Conservation (phyloP, 2,888 invertebrate genomes). For the Perizoma affinitatum region DNA sequence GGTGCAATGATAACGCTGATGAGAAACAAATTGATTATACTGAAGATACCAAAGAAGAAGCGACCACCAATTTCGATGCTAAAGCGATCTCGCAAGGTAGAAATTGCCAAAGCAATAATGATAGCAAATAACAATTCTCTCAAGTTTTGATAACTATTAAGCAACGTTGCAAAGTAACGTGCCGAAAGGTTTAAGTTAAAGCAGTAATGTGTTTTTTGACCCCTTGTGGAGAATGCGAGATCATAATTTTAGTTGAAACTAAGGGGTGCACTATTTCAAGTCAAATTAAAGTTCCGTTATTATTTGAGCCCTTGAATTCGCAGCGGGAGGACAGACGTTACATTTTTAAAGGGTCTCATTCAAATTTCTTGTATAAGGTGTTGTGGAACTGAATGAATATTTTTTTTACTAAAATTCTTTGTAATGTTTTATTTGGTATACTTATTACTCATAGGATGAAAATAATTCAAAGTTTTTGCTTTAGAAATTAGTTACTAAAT, state of each 20-base stretch:
- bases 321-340: conserved; percentile 55
- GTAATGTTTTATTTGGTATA: not conserved
- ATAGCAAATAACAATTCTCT: conserved; percentile 49
- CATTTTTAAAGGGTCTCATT: conserved; percentile 44
- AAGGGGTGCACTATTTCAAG: conserved; percentile 71
- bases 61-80: conserved; percentile 57
- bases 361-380: conserved; percentile 20
- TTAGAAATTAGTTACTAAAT: no score
- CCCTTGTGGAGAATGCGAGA: conserved; percentile 56
- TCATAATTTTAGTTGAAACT: conserved; percentile 75
- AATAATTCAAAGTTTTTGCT: no score
- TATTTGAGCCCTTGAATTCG: conserved; percentile 60
- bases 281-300: conserved; percentile 74
- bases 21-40: conserved; percentile 52
- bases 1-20: conserved; percentile 30
- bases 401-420: not conserved
- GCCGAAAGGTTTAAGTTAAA: conserved; percentile 72
- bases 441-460: no score
- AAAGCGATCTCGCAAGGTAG: conserved; percentile 56
- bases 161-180: conserved; percentile 67
- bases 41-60: conserved; percentile 52
- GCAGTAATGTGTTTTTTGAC: conserved; percentile 78
- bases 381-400: no score
- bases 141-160: conserved; percentile 68
- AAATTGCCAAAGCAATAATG: conserved; percentile 53